Percentiles rank a stretch among this genome's conserved stretches.
Conservation (phyloP, 2,888 invertebrate species). For the Tenthredo scrophulariae region DNA sequence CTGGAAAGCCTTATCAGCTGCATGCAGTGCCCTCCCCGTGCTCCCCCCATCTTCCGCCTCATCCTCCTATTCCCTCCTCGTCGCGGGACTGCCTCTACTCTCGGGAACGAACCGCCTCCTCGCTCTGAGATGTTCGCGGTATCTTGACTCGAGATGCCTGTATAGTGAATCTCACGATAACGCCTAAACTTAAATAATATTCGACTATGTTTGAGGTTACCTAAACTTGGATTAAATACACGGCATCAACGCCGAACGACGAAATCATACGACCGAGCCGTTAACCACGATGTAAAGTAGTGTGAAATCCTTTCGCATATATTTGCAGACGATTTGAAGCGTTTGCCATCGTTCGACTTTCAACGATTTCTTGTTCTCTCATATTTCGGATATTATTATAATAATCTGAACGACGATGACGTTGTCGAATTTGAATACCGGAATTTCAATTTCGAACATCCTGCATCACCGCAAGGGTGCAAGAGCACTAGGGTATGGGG, state of each 20-base stretch:
- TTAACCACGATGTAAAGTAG: not conserved
- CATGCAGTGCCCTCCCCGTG: conserved; percentile 74
- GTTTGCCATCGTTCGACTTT: not conserved
- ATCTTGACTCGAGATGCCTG: conserved; percentile 74
- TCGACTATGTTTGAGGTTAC: conserved; percentile 65
- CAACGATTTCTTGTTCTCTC: not conserved
- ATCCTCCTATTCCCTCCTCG: conserved; percentile 62
- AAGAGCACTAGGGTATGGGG: conserved; percentile 47
- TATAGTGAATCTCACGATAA: conserved; percentile 77
- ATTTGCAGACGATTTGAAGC: not conserved
- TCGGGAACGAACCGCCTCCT: conserved; percentile 43
- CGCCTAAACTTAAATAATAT: conserved; percentile 78
- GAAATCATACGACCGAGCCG: not conserved
- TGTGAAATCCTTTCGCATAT: not conserved
- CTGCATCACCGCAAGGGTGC: conserved; percentile 57
- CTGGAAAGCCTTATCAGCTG: conserved; percentile 63
- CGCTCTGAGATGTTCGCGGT: conserved; percentile 60
- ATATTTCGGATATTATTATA: not conserved
- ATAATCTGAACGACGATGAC: no score
- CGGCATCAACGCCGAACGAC: not conserved
- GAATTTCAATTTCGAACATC: conserved; percentile 73
- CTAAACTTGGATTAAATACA: conserved; percentile 17
- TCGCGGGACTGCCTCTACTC: conserved; percentile 59
- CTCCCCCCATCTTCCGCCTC: conserved; percentile 63
- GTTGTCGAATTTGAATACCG: conserved; percentile 15